Conservation (phyloP, 2,797 vertebrate species). For the Enteromius fasciolatus region DNA sequence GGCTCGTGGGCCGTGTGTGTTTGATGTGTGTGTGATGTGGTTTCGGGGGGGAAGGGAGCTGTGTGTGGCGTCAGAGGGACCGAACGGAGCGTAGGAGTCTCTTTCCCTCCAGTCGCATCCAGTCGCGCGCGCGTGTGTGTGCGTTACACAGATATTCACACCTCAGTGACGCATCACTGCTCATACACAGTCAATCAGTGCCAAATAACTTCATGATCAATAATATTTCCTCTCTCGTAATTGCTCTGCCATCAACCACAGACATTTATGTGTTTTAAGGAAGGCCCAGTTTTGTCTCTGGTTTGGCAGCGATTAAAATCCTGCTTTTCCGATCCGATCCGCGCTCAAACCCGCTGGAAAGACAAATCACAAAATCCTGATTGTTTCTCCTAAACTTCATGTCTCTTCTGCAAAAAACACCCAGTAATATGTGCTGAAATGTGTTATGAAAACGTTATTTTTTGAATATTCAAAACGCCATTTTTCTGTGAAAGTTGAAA, state of each 20-base stretch:
- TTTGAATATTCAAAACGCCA: neutral
- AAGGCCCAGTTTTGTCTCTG: conserved; percentile 15
- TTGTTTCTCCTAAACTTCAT: neutral
- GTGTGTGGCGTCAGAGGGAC: conserved; percentile 83
- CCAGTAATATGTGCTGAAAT: neutral
- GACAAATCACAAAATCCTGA: neutral
- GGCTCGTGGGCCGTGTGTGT: conserved; percentile 69
- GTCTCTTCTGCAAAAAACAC: neutral
- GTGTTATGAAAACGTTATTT: neutral
- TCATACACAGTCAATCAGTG: neutral
- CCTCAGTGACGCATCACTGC: neutral
- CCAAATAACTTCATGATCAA: conserved; percentile 9
- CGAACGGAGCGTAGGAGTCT: conserved; percentile 64
- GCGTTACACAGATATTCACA: neutral
- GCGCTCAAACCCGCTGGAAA: neutral
- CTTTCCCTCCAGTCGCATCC: conserved; percentile 8
- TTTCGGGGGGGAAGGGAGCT: conserved; percentile 81
- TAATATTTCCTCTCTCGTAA: conserved; percentile 1
- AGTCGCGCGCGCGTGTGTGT: neutral
- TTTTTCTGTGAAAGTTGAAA: neutral
- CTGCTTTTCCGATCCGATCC: neutral
- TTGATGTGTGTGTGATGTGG: conserved; percentile 81
- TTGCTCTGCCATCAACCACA: conserved; percentile 22
- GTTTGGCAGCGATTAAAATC: neutral
- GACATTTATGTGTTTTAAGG: neutral